Conservation (phyloP, 2,888 invertebrate species). For the Blastobasis lacticolella region DNA sequence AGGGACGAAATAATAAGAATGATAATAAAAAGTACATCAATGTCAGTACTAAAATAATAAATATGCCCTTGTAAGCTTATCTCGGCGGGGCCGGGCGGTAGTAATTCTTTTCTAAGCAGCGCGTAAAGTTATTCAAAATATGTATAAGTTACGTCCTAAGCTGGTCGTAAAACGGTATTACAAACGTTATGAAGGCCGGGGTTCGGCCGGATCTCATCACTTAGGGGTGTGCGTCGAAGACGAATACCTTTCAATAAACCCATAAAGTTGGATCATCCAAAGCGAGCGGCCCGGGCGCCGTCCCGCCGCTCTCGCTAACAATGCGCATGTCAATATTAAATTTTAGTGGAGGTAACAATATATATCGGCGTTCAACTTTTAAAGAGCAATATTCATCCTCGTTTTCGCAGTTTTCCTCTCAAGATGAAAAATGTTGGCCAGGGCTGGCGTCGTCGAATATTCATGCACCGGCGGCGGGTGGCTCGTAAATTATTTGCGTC, state of each 20-base stretch:
- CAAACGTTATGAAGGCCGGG: conserved; percentile 64
- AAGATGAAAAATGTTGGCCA: conserved; percentile 51
- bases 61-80: conserved; percentile 34
- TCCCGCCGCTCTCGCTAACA: conserved; percentile 39
- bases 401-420: conserved; percentile 36
- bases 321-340: conserved; percentile 57
- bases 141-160: conserved; percentile 67
- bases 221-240: conserved; percentile 55
- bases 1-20: too few relatives aligned
- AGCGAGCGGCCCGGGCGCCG: conserved; percentile 26
- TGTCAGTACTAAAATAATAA: conserved; percentile 18
- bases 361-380: conserved; percentile 54
- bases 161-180: conserved; percentile 67
- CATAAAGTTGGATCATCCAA: conserved; percentile 53
- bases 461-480: conserved; percentile 39
- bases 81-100: conserved; percentile 33
- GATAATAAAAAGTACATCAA: conserved; percentile 11
- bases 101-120: conserved; percentile 57
- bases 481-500: conserved; percentile 49
- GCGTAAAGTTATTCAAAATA: conserved; percentile 67
- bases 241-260: conserved; percentile 61
- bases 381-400: conserved; percentile 49
- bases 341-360: conserved; percentile 53
- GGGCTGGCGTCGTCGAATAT: conserved; percentile 46
- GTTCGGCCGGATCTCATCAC: conserved; percentile 64